phyloP scores from a whole-genome alignment of 1,140 invertebrate species.

The Procambarus clarkii region DNA sequence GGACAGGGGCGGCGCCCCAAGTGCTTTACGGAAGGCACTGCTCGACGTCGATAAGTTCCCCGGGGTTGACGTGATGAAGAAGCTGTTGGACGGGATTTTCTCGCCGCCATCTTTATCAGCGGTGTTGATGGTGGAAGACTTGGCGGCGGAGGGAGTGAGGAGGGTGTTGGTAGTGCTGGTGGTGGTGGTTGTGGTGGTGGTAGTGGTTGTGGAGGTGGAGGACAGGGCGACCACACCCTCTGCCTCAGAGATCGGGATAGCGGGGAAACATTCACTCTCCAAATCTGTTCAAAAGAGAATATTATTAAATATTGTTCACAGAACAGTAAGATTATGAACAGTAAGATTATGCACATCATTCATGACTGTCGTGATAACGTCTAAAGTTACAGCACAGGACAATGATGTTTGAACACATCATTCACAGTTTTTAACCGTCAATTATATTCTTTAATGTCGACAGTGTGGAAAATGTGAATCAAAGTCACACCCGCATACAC shows the following conservation, averaged over 20 bases:
- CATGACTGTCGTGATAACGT: too few relatives aligned
- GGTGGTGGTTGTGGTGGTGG: conserved; percentile 3
- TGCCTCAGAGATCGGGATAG: conserved; percentile 59
- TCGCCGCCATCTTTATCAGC: background rate
- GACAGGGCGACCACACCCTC: background rate
- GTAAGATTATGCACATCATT: too few relatives aligned
- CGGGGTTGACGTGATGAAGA: background rate
- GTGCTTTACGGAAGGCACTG: background rate
- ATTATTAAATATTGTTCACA: too few relatives aligned
- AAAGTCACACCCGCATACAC: too few relatives aligned
- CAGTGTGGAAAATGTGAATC: too few relatives aligned
- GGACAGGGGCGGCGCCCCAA: conserved; percentile 4
- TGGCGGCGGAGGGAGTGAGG: background rate
- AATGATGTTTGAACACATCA: too few relatives aligned
- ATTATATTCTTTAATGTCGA: too few relatives aligned
- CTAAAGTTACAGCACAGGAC: too few relatives aligned
- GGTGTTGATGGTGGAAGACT: background rate
- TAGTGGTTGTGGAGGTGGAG: background rate
- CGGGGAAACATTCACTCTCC: conserved; percentile 62
- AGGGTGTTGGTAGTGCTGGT: background rate
- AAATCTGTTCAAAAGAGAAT: conserved; percentile 17
- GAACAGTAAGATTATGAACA: too few relatives aligned
- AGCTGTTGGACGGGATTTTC: background rate
- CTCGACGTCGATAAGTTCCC: background rate
- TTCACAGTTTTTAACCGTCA: too few relatives aligned